Evolutionary conservation across 2,797 vertebrate genomes (phyloP).

Genomic region (Huso huso): DNA sequence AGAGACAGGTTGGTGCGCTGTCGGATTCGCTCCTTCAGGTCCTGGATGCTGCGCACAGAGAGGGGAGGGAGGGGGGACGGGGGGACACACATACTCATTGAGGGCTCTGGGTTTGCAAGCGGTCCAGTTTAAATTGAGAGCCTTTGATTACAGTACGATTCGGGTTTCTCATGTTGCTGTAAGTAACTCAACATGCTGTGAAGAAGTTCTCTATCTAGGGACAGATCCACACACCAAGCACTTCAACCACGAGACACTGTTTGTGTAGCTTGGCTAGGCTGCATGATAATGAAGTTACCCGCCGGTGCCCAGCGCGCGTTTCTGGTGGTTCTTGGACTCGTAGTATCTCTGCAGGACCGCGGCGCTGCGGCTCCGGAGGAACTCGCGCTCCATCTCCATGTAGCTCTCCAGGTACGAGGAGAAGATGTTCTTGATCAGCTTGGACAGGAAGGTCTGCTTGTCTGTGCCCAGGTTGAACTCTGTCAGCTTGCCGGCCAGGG

Average conservation of each 20-base stretch:
- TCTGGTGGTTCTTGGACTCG: conserved; percentile 98
- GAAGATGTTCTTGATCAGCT: conserved; percentile 98
- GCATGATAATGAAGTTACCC: conserved; percentile 58
- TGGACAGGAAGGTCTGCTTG: conserved; percentile 97
- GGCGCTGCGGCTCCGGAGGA: conserved; percentile 84
- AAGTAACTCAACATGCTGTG: neutral
- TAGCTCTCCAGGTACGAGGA: conserved; percentile 95
- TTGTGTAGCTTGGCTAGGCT: neutral
- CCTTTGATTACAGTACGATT: no score
- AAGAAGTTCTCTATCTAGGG: neutral
- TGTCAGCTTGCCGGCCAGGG: conserved; percentile 83
- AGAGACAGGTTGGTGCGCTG: conserved; percentile 87
- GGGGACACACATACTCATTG: no score
- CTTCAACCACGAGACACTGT: no score
- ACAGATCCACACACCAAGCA: neutral
- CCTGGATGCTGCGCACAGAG: conserved; percentile 75
- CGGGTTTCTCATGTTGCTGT: no score
- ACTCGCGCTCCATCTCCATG: conserved; percentile 90
- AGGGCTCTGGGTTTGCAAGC: no score
- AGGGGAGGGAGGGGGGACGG: conserved; percentile 1
- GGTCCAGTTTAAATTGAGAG: no score
- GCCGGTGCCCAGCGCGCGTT: conserved; percentile 84
- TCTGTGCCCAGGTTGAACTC: conserved; percentile 98
- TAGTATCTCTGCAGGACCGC: conserved; percentile 94
- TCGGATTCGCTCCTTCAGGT: conserved; percentile 91